Evolutionary conservation across 2,113 vertebrate species (phyloP), one percentile per base, ranked within the genome.

Genomic region (Telmatochromis sp.): DNA sequence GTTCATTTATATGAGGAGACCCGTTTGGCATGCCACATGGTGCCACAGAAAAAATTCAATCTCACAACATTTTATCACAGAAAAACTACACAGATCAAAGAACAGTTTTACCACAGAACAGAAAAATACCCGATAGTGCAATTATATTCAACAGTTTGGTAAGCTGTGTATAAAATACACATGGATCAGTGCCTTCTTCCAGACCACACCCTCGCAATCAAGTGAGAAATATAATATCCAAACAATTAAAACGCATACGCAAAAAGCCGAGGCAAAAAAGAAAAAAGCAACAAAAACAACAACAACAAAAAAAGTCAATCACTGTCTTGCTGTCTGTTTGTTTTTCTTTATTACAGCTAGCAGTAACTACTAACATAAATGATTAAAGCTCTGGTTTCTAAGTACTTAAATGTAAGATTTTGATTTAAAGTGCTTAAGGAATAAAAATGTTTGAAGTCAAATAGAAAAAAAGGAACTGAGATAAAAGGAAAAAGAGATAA

Each of bases 141-240:
- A 96, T 95, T 95, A 90, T 94, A 91, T 94, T 96, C 91, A 93
- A 93, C 94, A 90, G 95, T 95, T 96, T 96, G 95, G 95, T 96
- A 94, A 93, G 91, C 84, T 92, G 94, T 96, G 95, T 94, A 93
- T 93, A 87, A 95, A 89, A 94, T 90, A 95, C 95, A 95, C 95
- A 92, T 58, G 60, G 91, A 96, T 95, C 94, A 87, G 92, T 90
- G 91, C 93, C 93, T 95, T 90, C 91, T 84, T 92, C 91, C 91
- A 93, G 86, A 92, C 84, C 83, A 63, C 84, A 86, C 85, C 90
- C 86, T 93, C 89, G 90, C 88, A 91, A 92, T 87, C 89, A 86
- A 82, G 80, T 86, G 86, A 89, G 60, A 92, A 89, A 89, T 65
- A 31, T 40, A 81, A 84, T 60, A 88, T 84, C 84, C 57, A 87